A percentile compares a stretch with the other conserved stretches of the same genome.
These are phyloP conservation scores for Andricus quercusramuli DNA, from an alignment of 2,888 invertebrate genomes.

Conservation along the genomic window DNA sequence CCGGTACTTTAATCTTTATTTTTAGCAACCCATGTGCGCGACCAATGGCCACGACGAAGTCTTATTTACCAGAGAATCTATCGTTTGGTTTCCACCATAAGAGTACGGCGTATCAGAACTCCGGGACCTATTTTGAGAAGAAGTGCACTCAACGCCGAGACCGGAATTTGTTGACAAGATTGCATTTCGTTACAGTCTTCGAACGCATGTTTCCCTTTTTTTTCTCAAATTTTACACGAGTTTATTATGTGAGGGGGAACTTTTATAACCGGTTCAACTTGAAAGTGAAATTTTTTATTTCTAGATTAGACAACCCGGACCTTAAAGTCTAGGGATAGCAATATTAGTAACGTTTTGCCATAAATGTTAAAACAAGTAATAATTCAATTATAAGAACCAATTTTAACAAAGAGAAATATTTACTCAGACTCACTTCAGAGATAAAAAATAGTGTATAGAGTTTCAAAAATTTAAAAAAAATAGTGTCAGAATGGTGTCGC, in stretches of 20 bases:
- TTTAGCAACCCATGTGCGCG: constrained; percentile 37
- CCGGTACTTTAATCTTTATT: constrained; percentile 32
- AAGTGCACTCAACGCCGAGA: constrained; percentile 54
- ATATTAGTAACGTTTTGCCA: too few relatives aligned
- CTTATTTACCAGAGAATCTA: background rate
- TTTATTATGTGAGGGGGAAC: background rate
- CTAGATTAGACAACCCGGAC: background rate
- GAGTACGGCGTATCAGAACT: background rate
- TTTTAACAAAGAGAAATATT: too few relatives aligned
- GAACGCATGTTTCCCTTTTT: background rate
- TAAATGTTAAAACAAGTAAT: too few relatives aligned
- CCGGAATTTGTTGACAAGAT: constrained; percentile 46
- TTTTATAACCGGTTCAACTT: background rate
- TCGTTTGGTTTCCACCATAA: background rate
- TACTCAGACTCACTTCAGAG: too few relatives aligned
- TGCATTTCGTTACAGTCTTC: background rate
- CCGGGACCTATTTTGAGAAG: constrained; percentile 60
- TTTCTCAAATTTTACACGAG: background rate
- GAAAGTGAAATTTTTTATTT: background rate
- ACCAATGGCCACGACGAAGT: constrained; percentile 25
- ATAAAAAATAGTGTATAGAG: too few relatives aligned
- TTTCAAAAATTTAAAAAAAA: too few relatives aligned
- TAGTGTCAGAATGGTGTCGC: too few relatives aligned
- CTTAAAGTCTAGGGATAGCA: background rate
- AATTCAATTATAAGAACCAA: too few relatives aligned